Conservation (phyloP, 2,113 vertebrate species). For the Nibea albiflora region DNA sequence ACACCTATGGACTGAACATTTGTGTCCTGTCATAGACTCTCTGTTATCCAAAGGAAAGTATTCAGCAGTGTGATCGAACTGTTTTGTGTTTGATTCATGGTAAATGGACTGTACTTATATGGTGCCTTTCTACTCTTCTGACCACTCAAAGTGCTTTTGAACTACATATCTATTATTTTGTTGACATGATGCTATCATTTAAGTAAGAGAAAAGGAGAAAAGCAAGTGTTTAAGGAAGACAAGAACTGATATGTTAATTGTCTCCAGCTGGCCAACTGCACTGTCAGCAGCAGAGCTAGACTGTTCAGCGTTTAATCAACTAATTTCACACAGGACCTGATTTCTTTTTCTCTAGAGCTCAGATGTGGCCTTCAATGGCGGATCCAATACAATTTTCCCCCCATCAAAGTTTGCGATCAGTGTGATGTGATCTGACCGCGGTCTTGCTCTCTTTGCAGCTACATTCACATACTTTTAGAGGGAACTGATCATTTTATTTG, state of each 20-base stretch:
- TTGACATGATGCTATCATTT: background rate
- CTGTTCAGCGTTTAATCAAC: conserved; percentile 1
- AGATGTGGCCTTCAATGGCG: background rate
- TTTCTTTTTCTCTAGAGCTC: background rate
- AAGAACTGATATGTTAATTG: background rate
- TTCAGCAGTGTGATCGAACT: too few species aligned
- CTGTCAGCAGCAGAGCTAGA: conserved; percentile 6
- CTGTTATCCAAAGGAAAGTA: too few species aligned
- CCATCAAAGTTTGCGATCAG: background rate
- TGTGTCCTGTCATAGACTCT: too few species aligned
- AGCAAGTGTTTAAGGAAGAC: background rate
- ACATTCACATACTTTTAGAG: background rate
- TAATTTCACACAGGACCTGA: background rate
- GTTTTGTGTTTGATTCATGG: background rate
- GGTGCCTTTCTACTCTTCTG: too few species aligned
- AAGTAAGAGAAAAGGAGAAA: background rate
- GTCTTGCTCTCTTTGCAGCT: background rate
- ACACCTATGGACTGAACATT: too few species aligned
- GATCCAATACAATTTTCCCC: background rate
- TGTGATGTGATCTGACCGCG: background rate
- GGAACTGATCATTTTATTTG: background rate
- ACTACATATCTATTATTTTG: background rate
- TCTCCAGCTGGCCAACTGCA: conserved; percentile 13
- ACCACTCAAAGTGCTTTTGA: too few species aligned
- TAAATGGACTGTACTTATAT: too few species aligned